Evolutionary conservation across 2,113 vertebrate genomes (phyloP), one percentile per base, ranked within the genome.

Genomic region (Nerophis lumbriciformis): DNA sequence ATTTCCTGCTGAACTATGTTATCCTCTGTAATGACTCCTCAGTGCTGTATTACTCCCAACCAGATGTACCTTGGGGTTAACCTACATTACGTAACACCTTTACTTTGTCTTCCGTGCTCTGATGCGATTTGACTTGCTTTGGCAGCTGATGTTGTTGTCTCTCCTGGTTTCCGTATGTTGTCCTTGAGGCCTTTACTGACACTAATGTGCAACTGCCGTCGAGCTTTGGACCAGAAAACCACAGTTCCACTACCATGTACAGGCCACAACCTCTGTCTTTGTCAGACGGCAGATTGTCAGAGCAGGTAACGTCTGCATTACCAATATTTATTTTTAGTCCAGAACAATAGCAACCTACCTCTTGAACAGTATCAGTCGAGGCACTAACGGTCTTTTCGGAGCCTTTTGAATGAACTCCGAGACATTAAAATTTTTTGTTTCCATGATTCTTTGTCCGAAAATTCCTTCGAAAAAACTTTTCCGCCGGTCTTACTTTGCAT

Each of bases 201-300:
- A 83, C 81, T 53, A 84, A 85, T 2, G 89, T 87, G 61, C 83
- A 84, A n/a, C 83, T 92, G 44, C 87, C 88, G 58, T 92, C 90
- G 90, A 69, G 75, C 15, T 68, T 84, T 15, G 90, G 88, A 28
- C 59, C 76, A 51, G 88, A 90, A 74, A 85, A 91, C 78, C 87
- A 89, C 78, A 92, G 89, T 66, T 88, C 90, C 13, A 64, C 91
- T 65, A 89, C 86, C 50, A 83, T 67, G 55, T 90, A 89, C 77
- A 82, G 72, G 87, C 87, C 44, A 76, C 79, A 76, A 90, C 85
- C 6, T 81, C 84, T n/a, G 90, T 87, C 78, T 90, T 88, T 53
- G 80, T 89, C 3, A 89, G 89, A 68, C 91, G 90, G 90, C 89
- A 91, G 75, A 85, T 82, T 10, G 82, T 89, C 56, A 85, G 69